Base-by-base conservation (phyloP, 2,113 vertebrate genomes). In the Neolamprologus caudopunctatus region DNA sequence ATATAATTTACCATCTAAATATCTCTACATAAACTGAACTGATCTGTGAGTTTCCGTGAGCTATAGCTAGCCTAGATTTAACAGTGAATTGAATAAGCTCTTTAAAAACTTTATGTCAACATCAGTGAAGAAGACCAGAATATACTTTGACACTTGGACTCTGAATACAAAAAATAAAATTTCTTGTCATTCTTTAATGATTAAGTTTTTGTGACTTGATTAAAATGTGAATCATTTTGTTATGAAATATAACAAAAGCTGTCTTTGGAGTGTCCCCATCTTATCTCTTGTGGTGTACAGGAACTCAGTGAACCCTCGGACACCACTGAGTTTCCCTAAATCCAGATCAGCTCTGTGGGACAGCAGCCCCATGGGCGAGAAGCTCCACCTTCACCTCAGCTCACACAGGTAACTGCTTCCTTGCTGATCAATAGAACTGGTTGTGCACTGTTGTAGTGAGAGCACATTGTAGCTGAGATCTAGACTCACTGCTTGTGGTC, bases 311-410 rank as follows among this genome's bases (percentile, higher is more conserved):
- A 93, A 86, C 63, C 95, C 90, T 47, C 95, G 97, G 91, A 92
- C 96, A 19, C 94, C 97, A 42, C 96, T 99, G 82, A 96, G 95
- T 81, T 99, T 99, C 92, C 98, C 99, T 54, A 96, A 97, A 92
- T 97, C 98, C 57, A 98, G 96, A 90, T 89, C 88, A 79, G 96
- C 97, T 2, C 97, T 99, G 61, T 99, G 99, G 99, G 98, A 99
- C 82, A 92, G 96, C 12, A 86, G 92, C 28, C 96, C 98, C 8
- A 83, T 91, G 33, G 98, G 98, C 83, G 96, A 98, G 85, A 91
- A 93, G 47, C 87, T 96, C 90, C 92, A 85, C 8, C 95, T 98
- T 19, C 97, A 98, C 40, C 83, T 99, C 45, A 94, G 92, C 85
- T 96, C 96, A 66, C 97, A 97, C 96, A 98, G 98, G 99, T 99